Percentiles rank a stretch among this genome's conserved stretches.
These are phyloP conservation scores for Papilio demoleus DNA, from an alignment of 2,888 invertebrate species.

Conservation along the genomic window DNA sequence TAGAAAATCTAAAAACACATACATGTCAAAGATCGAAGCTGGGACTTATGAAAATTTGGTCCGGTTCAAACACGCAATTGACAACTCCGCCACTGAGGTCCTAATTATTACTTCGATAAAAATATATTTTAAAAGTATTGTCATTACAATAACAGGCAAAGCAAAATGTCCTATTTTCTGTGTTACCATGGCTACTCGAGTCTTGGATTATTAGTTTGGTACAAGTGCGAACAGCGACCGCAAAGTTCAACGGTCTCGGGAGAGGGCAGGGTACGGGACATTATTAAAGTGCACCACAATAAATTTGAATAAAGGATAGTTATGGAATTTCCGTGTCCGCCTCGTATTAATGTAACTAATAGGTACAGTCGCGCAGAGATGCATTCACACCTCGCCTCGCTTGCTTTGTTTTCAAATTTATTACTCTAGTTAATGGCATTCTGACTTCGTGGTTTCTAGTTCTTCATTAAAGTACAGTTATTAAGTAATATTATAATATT, in stretches of 20 bases:
- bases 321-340: constrained; percentile 74
- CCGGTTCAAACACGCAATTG: too few relatives aligned
- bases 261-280: constrained; percentile 57
- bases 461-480: not conserved
- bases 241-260: constrained; percentile 61
- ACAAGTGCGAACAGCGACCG: constrained; percentile 58
- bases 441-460: not conserved
- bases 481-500: not conserved
- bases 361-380: constrained; percentile 43
- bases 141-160: not conserved
- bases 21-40: too few relatives aligned
- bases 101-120: too few relatives aligned
- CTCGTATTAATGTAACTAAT: constrained; percentile 66
- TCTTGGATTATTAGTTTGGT: constrained; percentile 64
- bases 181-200: constrained; percentile 34
- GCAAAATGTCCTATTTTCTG: constrained; percentile 1
- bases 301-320: constrained; percentile 81
- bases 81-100: too few relatives aligned
- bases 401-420: constrained; percentile 23
- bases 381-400: constrained; percentile 6
- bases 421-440: constrained; percentile 12
- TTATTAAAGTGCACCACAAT: constrained; percentile 74
- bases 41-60: too few relatives aligned
- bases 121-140: not conserved
- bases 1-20: too few relatives aligned